Conservation (phyloP, 2,888 invertebrate genomes). For the Lithodes maja region DNA sequence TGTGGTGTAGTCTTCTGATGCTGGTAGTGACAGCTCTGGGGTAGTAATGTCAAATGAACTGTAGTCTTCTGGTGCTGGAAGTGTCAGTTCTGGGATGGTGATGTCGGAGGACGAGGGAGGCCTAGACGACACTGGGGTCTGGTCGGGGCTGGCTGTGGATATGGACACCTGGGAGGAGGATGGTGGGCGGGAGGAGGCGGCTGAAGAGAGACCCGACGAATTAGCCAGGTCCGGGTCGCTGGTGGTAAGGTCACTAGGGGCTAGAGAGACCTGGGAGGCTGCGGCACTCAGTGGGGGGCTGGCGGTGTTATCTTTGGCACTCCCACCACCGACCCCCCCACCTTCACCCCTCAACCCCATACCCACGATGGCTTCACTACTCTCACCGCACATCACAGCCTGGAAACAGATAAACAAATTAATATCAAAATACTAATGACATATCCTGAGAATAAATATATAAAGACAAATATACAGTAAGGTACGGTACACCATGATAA, state of each 20-base stretch:
- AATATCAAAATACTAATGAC: too few species aligned
- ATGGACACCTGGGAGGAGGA: constrained; percentile 47
- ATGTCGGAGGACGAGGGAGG: constrained; percentile 39
- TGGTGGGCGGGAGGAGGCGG: constrained; percentile 46
- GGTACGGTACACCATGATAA: too few species aligned
- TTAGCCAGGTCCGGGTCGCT: constrained; percentile 61
- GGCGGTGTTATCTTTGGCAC: too few species aligned
- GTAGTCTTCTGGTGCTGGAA: constrained; percentile 59
- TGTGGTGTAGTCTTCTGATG: too few species aligned
- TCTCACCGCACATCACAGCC: constrained; percentile 62
- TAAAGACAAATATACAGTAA: too few species aligned
- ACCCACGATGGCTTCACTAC: constrained; percentile 50
- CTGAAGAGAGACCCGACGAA: constrained; percentile 54
- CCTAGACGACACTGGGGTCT: constrained; percentile 23
- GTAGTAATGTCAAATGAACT: too few species aligned
- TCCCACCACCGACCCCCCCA: constrained; percentile 24
- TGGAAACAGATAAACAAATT: background rate
- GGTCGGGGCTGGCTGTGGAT: constrained; percentile 48
- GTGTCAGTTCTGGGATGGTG: constrained; percentile 30
- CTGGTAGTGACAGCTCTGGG: too few species aligned
- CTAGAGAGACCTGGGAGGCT: constrained; percentile 56
- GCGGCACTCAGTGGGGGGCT: constrained; percentile 66
- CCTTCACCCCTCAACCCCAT: constrained; percentile 4
- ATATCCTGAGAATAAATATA: too few species aligned
- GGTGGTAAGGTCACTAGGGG: constrained; percentile 60